Base-by-base conservation (phyloP, 1,140 invertebrate genomes). In the Phortica variegata region DNA sequence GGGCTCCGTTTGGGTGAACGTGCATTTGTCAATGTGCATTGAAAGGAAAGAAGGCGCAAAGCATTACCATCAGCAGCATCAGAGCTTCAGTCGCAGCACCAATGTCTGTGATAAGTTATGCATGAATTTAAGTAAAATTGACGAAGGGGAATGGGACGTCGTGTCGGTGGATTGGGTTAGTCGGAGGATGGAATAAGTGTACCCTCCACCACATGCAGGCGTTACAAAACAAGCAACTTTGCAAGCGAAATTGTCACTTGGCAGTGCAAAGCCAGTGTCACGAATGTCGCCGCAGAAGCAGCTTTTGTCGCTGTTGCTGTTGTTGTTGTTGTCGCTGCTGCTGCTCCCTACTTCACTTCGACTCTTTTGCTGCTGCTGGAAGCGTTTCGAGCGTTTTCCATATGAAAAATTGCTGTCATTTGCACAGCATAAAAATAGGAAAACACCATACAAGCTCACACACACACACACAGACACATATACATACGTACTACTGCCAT, bases 321-420 rank as follows among this genome's bases (percentile, higher is more conserved):
- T 7, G 21, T 47, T 48, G 29, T 52, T 47, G 18, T 39, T 10
- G 7, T 10, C 16, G 33, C 12, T 17, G 21, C 6, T 10, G 12
- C 7, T 21, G 26, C 23, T n/a, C n/a, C n/a, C n/a, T n/a, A n/a
- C n/a, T n/a, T n/a, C n/a, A n/a, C n/a, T n/a, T n/a, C n/a, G n/a
- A n/a, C n/a, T n/a, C n/a, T n/a, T n/a, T n/a, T n/a, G 7, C 29
- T n/a, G 18, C 34, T 38, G 51, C 57, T 62, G 60, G 47, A 37
- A 63, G 57, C 63, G 63, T 63, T 68, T 26, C 10, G 23, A 26
- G 23, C 23, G 23, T 65, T 63, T 46, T 50, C 57, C 57, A 65
- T 68, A 68, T 68, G 63, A 68, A 68, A 68, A 68, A 68, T 68
- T 68, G 60, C 63, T 68, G 63, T 68, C 65, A 68, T 68, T 68